A percentile compares a stretch with the other conserved stretches of the same genome.
These are phyloP conservation scores for Carassius auratus DNA, from an alignment of 2,113 vertebrate species.

Conservation along the genomic window DNA sequence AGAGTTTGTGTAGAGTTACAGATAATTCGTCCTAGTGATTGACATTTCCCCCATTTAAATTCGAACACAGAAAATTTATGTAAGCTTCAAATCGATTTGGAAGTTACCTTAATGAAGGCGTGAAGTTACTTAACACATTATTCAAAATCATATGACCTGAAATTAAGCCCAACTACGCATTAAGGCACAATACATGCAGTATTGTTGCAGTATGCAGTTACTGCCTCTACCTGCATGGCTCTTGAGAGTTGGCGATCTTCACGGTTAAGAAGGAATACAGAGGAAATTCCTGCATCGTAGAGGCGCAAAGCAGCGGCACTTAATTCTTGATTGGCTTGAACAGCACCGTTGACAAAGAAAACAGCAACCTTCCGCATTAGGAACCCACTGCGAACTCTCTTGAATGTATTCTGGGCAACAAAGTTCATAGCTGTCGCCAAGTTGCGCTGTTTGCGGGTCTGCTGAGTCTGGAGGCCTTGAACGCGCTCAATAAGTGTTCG, in stretches of 20 bases:
- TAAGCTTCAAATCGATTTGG: neutral
- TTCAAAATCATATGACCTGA: neutral
- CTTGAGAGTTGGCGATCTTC: slow-evolving; percentile 77
- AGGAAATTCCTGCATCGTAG: slow-evolving; percentile 82
- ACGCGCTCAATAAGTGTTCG: slow-evolving; percentile 79
- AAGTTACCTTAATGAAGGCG: neutral
- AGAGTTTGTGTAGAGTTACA: neutral
- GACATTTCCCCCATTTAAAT: neutral
- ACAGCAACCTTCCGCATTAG: slow-evolving; percentile 92
- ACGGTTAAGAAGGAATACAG: slow-evolving; percentile 84
- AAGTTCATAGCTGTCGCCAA: slow-evolving; percentile 89
- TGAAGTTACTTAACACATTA: neutral
- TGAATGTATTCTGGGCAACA: slow-evolving; percentile 92
- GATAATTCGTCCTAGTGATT: neutral
- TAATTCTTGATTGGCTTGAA: slow-evolving; percentile 63
- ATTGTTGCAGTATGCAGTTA: too few relatives aligned
- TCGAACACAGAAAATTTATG: neutral
- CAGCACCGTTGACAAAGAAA: slow-evolving; percentile 84
- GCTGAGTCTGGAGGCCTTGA: slow-evolving; percentile 81
- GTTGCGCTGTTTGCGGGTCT: slow-evolving; percentile 82
- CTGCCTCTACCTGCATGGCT: slow-evolving; percentile 81
- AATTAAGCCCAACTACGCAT: neutral
- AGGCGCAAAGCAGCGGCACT: slow-evolving; percentile 83
- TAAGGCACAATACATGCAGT: neutral
- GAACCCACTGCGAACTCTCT: slow-evolving; percentile 90